Conservation (phyloP, 30 jellyfish, hydroid and myxozoan genomes). For the Aurelia sp. region DNA sequence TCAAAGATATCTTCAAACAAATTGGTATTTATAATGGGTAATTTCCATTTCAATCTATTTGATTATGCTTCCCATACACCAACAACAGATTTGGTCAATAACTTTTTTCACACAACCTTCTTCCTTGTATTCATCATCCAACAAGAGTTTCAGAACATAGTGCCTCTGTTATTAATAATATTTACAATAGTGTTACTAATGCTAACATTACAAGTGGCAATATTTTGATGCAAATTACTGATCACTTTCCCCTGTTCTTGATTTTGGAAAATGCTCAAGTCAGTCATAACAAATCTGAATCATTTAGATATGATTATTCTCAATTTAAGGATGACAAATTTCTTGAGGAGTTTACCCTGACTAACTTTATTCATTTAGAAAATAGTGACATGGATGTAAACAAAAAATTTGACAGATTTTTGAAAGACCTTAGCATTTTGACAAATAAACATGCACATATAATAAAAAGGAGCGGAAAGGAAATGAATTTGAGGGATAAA, state of each 20-base stretch:
- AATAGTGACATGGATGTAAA: constrained; percentile 9
- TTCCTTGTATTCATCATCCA: constrained; percentile 50
- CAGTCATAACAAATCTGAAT: too few species aligned
- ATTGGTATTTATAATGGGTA: too few species aligned
- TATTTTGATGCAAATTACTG: too few species aligned
- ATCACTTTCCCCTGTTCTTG: too few species aligned
- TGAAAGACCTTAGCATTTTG: constrained; percentile 6
- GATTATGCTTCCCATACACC: constrained; percentile 57
- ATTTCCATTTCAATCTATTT: constrained; percentile 10
- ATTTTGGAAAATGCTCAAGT: too few species aligned
- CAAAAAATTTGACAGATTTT: background rate
- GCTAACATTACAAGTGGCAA: background rate
- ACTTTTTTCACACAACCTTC: constrained; percentile 15
- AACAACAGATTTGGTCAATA: constrained; percentile 21
- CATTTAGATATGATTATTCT: too few species aligned
- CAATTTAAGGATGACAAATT: background rate
- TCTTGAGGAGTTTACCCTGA: constrained; percentile 3
- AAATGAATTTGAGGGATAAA: constrained; percentile 6
- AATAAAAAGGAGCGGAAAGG: constrained; percentile 7
- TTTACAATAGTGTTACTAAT: constrained; percentile 20
- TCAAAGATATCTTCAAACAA: constrained; percentile 14
- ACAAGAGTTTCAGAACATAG: constrained; percentile 26
- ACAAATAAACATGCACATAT: constrained; percentile 31
- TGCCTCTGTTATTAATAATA: constrained; percentile 40
- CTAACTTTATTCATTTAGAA: constrained; percentile 17